Conservation (phyloP, 2,797 vertebrate genomes). For the Anas flavirostris region DNA sequence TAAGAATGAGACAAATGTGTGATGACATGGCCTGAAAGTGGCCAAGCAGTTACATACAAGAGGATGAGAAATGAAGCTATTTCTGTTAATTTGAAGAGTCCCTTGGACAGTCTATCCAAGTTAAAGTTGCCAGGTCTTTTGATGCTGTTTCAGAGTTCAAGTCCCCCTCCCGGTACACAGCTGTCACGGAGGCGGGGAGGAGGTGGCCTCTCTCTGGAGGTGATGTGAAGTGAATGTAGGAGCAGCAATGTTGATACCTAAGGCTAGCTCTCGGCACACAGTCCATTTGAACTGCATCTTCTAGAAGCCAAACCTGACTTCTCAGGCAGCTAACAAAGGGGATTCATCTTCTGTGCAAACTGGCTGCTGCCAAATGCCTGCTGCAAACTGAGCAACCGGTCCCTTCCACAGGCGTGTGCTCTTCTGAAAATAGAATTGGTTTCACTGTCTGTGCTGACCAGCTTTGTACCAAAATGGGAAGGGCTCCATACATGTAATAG, state of each 20-base stretch:
- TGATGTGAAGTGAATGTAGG: slow-evolving; percentile 39
- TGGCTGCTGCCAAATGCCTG: slow-evolving; percentile 9
- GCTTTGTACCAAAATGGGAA: neutral
- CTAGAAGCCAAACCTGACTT: slow-evolving; percentile 40
- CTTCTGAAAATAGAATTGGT: slow-evolving; percentile 43
- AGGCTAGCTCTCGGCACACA: slow-evolving; percentile 45
- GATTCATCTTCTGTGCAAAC: slow-evolving; percentile 44
- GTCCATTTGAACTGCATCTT: slow-evolving; percentile 59
- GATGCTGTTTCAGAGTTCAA: slow-evolving; percentile 56
- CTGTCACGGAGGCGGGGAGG: slow-evolving; percentile 36
- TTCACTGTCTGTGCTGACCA: slow-evolving; percentile 57
- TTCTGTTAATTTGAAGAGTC: slow-evolving; percentile 64
- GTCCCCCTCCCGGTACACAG: slow-evolving; percentile 47
- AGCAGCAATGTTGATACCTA: slow-evolving; percentile 65
- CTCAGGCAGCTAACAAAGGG: slow-evolving; percentile 40
- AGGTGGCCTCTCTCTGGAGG: slow-evolving; percentile 1
- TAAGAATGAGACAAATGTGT: slow-evolving; percentile 57
- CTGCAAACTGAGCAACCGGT: neutral
- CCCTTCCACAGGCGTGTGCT: neutral
- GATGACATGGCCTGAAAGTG: slow-evolving; percentile 67
- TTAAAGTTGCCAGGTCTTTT: slow-evolving; percentile 61
- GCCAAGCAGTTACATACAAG: slow-evolving; percentile 50
- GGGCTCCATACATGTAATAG: slow-evolving; percentile 27
- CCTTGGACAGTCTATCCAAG: slow-evolving; percentile 36
- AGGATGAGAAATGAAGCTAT: slow-evolving; percentile 61